Evolutionary conservation across 2,113 vertebrate species (phyloP).

Genomic region (Emydura subglobosa): DNA sequence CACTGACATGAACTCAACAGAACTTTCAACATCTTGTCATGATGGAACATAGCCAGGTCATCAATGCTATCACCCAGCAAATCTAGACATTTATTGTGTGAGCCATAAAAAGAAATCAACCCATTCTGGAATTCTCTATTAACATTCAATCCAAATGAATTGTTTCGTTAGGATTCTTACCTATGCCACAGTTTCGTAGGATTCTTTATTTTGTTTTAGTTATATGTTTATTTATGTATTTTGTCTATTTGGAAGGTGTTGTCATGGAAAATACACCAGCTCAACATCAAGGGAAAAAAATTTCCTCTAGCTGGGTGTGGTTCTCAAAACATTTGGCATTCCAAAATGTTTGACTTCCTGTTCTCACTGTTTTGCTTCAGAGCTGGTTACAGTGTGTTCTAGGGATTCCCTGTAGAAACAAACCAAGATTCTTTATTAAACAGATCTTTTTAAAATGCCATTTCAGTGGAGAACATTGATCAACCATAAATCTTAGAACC

Average conservation of each 20-base stretch:
- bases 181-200: neutral
- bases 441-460: neutral
- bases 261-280: neutral
- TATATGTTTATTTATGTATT: neutral
- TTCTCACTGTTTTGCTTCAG: neutral
- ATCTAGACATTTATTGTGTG: constrained; percentile 5
- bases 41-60: neutral
- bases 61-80: neutral
- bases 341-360: neutral
- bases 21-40: constrained; percentile 43
- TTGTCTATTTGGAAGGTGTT: neutral
- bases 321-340: neutral
- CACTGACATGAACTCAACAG: constrained; percentile 36
- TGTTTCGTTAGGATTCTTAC: neutral
- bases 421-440: neutral
- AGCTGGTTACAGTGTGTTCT: neutral
- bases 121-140: constrained; percentile 11
- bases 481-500: neutral
- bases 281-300: neutral
- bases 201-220: neutral
- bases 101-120: constrained; percentile 20
- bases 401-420: neutral
- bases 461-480: neutral
- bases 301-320: neutral
- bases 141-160: neutral